Base-by-base conservation (phyloP, 1,140 invertebrate species). In the Nasonia giraulti region DNA sequence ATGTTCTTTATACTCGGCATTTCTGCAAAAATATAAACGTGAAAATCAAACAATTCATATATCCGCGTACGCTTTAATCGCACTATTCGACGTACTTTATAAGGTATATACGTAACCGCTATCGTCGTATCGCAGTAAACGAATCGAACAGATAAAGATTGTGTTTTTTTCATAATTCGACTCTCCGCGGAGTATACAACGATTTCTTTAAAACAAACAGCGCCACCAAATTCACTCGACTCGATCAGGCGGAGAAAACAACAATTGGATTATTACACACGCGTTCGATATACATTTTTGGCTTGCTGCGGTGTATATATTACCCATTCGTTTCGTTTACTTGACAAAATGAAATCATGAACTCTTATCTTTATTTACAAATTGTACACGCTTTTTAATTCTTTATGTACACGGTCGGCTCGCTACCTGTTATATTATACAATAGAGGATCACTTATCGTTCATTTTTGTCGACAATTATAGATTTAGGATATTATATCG, bases 1-100 rank as follows among this genome's bases (percentile, higher is more conserved):
- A 75, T 71, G 37, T 73, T 85, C 33, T 68, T 79, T 66, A 27
- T 84, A 62, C 33, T 80, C 77, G 27, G 62, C 62, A 85, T 80
- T 81, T 85, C 73, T 85, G 83, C 79, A 85, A 85, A 85, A 85
- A 85, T 85, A 85, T 85, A 85, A 85, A 85, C 50, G 27, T 85
- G 83, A 68, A 81, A 85, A 85, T 76, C 12, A 85, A 85, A 80
- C 83, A 80, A 80, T 85, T 76, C 80, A 44, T 84, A 23, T 78
- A 78, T 66, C 23, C 76, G 76, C 40, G 68, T 79, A 50, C 82
- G 76, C 66, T 78, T 84, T n/a, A 73, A 71, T 80, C 76, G 71
- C 66, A 80, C 33, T 75, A 55, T 55, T 83, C 74, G 82, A 68
- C 82, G 71, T n/a, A 77, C n/a, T 84, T 37, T 84, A 44, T 47